Conservation (phyloP, 2,888 invertebrate species). For the Magallana nippona region DNA sequence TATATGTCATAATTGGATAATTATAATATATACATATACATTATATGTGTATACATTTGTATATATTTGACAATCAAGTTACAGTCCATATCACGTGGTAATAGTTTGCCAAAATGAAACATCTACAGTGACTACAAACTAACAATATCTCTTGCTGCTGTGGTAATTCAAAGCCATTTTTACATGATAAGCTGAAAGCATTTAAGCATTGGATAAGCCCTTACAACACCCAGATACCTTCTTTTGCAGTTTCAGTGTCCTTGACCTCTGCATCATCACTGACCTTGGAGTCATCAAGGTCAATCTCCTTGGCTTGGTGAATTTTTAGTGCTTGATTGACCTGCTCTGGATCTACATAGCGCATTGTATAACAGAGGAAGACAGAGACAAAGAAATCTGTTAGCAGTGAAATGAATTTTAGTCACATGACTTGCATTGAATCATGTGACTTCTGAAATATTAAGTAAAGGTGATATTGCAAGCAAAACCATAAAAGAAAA, state of each 20-base stretch:
- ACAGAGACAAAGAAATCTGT: constrained; percentile 13
- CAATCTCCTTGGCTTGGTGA: constrained; percentile 44
- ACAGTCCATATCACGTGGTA: too few relatives aligned
- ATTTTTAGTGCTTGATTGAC: constrained; percentile 52
- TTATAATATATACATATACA: too few relatives aligned
- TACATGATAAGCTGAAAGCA: not conserved
- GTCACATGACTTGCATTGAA: not conserved
- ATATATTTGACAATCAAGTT: too few relatives aligned
- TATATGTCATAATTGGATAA: too few relatives aligned
- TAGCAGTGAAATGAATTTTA: not conserved
- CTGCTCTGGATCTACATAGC: constrained; percentile 48
- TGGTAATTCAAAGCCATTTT: too few relatives aligned
- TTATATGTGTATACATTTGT: too few relatives aligned
- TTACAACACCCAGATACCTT: constrained; percentile 42
- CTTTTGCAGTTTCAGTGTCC: constrained; percentile 8
- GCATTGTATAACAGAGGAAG: constrained; percentile 33
- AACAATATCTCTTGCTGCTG: too few relatives aligned
- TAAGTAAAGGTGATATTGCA: not conserved
- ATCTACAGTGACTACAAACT: too few relatives aligned
- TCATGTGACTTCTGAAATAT: too few relatives aligned
- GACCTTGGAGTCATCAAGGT: constrained; percentile 39
- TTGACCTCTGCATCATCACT: constrained; percentile 15
- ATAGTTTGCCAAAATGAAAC: too few relatives aligned
- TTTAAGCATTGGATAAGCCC: constrained; percentile 19
- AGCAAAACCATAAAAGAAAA: constrained; percentile 22